Percentiles rank a stretch among this genome's conserved stretches.
These are phyloP conservation scores for Odontothrips loti DNA, from an alignment of 2,888 invertebrate species.

Conservation along the genomic window DNA sequence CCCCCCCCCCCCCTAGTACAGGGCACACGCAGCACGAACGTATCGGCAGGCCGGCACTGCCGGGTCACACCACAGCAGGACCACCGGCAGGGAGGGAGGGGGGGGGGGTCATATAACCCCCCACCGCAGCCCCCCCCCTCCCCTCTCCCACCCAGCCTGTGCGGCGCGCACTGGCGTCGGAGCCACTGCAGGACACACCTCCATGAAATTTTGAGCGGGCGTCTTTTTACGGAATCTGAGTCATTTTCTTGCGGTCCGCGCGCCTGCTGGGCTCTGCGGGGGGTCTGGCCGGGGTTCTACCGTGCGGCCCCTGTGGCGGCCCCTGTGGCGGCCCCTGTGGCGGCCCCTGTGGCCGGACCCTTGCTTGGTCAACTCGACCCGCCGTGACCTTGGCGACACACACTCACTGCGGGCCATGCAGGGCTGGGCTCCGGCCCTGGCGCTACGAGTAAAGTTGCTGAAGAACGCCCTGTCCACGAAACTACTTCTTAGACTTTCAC, in stretches of 20 bases:
- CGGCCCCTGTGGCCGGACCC: neutral
- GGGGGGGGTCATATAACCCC: no score
- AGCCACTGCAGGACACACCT: neutral
- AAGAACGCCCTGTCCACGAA: neutral
- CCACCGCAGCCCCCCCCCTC: neutral
- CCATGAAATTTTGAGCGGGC: constrained; percentile 10
- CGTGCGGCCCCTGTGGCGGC: neutral
- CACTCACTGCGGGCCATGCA: no score
- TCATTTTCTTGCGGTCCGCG: constrained; percentile 2
- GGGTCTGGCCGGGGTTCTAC: neutral
- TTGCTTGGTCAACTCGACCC: neutral
- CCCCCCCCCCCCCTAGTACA: no score
- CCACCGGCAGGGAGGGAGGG: no score
- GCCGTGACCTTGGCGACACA: neutral
- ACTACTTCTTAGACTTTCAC: no score
- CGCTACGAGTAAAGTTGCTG: neutral
- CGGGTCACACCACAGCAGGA: no score
- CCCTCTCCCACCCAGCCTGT: neutral
- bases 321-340: neutral
- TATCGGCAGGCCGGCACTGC: no score
- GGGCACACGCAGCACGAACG: no score
- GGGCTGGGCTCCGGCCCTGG: no score
- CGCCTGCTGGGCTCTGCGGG: neutral
- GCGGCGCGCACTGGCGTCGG: neutral
- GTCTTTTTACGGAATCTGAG: constrained; percentile 18